Evolutionary conservation across 1,140 invertebrate species (phyloP), one percentile per base, ranked within the genome.

Genomic region (Brachionus paranguensis): DNA sequence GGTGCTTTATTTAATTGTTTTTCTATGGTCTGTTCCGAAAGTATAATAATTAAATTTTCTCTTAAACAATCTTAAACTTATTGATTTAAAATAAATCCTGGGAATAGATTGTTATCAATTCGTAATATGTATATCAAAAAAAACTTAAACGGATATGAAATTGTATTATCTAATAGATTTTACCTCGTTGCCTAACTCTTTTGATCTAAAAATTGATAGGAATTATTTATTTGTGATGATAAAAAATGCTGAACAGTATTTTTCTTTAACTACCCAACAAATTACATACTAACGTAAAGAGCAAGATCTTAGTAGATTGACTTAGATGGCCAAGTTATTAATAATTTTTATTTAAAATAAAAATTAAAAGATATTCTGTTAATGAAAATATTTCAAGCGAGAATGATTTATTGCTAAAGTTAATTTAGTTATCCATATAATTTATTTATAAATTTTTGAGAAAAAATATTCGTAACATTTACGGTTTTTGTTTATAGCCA

Each of bases 381-480:
- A n/a, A 72, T 72, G 5, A 43, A 72, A 72, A 43, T 43, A 41
- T 72, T 72, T 45, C 68, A 72, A 72, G 68, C 68, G 20, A 72
- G n/a, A 72, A 72, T 72, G 68, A 72, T 72, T 72, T 41, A 72
- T 72, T 43, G 20, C 37, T 72, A 43, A 20, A 43, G 37, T 43
- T 72, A 72, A 72, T 72, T 43, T 45, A 41, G 7, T 72, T 72
- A n/a, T n/a, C 14, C 20, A 2, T 11, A 72, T 72, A 10, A 43
- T 45, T 72, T 72, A 43, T 41, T 72, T 72, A 72, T 43, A 41
- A 72, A 45, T 41, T 41, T 60, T 20, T n/a, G 37, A 72, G 27
- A 68, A 29, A 29, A 68, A 68, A 14, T 41, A 33, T 68, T 68
- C 65, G 65, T 68, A 68, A 68, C 65, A 68, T 68, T 68, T 68